Conservation (phyloP, 2,888 invertebrate species). For the Pardosa pseudoannulata region DNA sequence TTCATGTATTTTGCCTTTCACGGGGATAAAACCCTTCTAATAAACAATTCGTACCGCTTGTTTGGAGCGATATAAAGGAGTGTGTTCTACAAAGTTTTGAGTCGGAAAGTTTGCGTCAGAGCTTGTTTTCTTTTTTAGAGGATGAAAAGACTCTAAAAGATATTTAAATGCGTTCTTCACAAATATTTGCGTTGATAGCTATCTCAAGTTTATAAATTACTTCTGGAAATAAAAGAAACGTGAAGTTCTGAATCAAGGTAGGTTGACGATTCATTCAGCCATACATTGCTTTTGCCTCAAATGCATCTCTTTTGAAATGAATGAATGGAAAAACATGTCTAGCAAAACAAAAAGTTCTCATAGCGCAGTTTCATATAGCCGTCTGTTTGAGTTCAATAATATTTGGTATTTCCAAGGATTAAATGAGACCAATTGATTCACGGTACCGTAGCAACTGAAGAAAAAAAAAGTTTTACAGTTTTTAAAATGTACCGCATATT, state of each 20-base stretch:
- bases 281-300: too few species aligned
- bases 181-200: constrained; percentile 3
- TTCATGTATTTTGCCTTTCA: background rate
- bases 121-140: constrained; percentile 21
- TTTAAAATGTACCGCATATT: too few species aligned
- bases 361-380: too few species aligned
- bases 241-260: background rate
- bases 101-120: background rate
- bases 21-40: constrained; percentile 47
- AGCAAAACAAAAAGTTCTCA: too few species aligned
- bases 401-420: too few species aligned
- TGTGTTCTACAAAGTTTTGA: background rate
- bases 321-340: too few species aligned
- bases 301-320: too few species aligned
- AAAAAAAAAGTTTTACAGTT: too few species aligned
- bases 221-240: background rate
- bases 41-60: constrained; percentile 63
- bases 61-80: constrained; percentile 27
- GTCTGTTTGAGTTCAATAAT: too few species aligned
- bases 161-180: constrained; percentile 18
- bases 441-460: too few species aligned
- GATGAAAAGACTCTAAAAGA: constrained; percentile 28
- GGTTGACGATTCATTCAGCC: background rate
- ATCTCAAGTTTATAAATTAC: background rate
- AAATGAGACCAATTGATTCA: too few species aligned